Percentiles rank a stretch among this genome's conserved stretches.
phyloP scores from a whole-genome alignment of 2,888 invertebrate genomes.

The Xestia sexstrigata region DNA sequence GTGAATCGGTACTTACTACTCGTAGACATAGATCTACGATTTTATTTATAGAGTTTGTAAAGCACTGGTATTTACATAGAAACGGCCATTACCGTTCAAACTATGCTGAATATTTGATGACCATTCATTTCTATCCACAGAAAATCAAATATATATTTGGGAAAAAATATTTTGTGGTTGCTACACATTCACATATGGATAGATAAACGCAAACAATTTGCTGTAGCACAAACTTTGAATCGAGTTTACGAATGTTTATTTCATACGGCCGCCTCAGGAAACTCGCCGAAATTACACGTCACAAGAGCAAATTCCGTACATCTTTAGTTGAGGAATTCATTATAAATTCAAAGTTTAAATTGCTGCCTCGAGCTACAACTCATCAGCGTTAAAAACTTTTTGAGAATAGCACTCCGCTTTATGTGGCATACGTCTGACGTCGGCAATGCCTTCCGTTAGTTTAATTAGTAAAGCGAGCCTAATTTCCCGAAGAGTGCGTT shows the following conservation, averaged over 20 bases:
- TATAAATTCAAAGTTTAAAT: conserved; percentile 86
- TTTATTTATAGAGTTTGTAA: conserved; percentile 43
- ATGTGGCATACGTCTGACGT: conserved; percentile 76
- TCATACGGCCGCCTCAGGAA: conserved; percentile 67
- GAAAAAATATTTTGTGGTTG: not conserved
- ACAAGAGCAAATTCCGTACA: conserved; percentile 75
- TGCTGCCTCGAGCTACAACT: conserved; percentile 82
- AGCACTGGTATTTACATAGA: conserved; percentile 41
- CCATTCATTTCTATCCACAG: conserved; percentile 10
- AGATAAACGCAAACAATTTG: conserved; percentile 47
- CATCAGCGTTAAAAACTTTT: conserved; percentile 86
- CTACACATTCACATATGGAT: conserved; percentile 1
- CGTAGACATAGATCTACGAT: conserved; percentile 26
- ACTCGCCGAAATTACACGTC: conserved; percentile 76
- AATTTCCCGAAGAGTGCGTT: conserved; percentile 72
- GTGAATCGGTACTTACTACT: conserved; percentile 37
- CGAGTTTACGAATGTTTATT: conserved; percentile 70
- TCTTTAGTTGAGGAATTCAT: conserved; percentile 81
- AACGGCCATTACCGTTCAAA: conserved; percentile 41
- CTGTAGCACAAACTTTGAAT: conserved; percentile 61
- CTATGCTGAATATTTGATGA: conserved; percentile 46
- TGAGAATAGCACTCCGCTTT: conserved; percentile 72
- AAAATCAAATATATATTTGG: conserved; percentile 21
- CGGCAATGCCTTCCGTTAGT: conserved; percentile 72
- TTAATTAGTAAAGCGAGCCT: conserved; percentile 78